Percentiles rank a stretch among this genome's conserved stretches.
Conservation (phyloP, 2,113 vertebrate genomes). For the Daphoenositta chrysoptera region DNA sequence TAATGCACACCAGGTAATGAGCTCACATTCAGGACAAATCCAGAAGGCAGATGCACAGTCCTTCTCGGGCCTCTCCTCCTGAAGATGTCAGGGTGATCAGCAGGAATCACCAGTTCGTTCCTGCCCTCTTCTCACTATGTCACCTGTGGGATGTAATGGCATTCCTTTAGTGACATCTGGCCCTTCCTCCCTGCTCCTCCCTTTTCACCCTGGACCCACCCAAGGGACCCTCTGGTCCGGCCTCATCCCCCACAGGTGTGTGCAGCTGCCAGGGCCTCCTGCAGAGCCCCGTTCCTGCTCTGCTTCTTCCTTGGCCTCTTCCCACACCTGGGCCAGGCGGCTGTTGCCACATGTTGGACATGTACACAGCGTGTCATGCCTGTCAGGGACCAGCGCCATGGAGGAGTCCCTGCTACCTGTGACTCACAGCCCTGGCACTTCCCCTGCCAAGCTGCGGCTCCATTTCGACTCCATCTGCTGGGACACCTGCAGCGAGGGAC, state of each 20-base stretch:
- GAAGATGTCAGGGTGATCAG: too few relatives aligned
- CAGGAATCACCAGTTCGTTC: neutral
- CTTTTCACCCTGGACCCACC: too few relatives aligned
- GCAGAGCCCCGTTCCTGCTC: fast-evolving
- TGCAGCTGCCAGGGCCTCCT: fast-evolving
- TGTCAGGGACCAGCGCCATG: fast-evolving
- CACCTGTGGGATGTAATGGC: neutral
- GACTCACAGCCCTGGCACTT: fast-evolving
- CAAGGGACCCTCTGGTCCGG: neutral
- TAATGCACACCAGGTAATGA: too few relatives aligned
- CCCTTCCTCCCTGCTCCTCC: neutral
- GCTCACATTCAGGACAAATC: neutral
- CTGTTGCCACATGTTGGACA: neutral
- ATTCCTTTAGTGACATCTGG: too few relatives aligned
- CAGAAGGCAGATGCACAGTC: fast-evolving
- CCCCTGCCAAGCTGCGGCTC: fast-evolving
- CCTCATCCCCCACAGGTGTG: fast-evolving
- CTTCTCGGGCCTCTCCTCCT: neutral
- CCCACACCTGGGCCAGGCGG: fast-evolving
- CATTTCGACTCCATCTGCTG: fast-evolving
- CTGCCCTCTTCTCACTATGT: neutral
- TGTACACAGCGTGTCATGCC: fast-evolving
- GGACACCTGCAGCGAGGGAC: fast-evolving
- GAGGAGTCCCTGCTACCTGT: neutral
- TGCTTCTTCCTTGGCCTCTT: neutral